phyloP scores from a whole-genome alignment of 2,888 invertebrate species.

The Epinotia ramella region DNA sequence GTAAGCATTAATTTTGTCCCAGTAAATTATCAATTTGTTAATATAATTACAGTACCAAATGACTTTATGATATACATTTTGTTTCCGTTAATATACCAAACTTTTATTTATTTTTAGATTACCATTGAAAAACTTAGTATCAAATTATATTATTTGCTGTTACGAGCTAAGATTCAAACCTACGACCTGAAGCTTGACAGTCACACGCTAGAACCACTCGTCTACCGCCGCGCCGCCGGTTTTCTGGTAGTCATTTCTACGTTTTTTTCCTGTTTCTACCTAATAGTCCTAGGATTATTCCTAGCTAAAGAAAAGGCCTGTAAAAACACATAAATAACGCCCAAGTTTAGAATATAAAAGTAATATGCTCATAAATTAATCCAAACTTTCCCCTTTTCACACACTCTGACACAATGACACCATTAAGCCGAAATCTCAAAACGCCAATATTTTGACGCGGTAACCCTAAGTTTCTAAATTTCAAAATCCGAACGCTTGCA shows the following conservation, averaged over 20 bases:
- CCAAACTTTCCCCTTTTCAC: slow-evolving; percentile 7
- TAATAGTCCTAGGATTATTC: too few species aligned
- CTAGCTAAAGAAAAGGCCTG: neutral
- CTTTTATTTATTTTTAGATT: too few species aligned
- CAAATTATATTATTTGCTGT: too few species aligned
- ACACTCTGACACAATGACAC: slow-evolving; percentile 15
- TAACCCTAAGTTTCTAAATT: slow-evolving; percentile 31
- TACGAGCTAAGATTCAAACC: too few species aligned
- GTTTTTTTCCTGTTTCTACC: too few species aligned
- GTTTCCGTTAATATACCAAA: neutral
- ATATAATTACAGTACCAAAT: neutral
- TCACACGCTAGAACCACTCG: too few species aligned
- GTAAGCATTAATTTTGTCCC: slow-evolving; percentile 12
- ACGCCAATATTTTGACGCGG: slow-evolving; percentile 32
- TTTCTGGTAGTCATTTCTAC: too few species aligned
- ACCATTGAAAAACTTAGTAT: too few species aligned
- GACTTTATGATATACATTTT: neutral
- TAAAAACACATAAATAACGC: neutral
- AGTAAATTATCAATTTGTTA: neutral
- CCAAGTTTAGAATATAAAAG: neutral
- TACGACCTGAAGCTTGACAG: too few species aligned
- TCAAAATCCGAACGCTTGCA: slow-evolving; percentile 30
- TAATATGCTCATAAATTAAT: slow-evolving; percentile 10
- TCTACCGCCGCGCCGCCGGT: too few species aligned
- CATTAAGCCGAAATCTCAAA: slow-evolving; percentile 21